Conservation (phyloP, 2,797 vertebrate genomes). For the Graptemys geographica region DNA sequence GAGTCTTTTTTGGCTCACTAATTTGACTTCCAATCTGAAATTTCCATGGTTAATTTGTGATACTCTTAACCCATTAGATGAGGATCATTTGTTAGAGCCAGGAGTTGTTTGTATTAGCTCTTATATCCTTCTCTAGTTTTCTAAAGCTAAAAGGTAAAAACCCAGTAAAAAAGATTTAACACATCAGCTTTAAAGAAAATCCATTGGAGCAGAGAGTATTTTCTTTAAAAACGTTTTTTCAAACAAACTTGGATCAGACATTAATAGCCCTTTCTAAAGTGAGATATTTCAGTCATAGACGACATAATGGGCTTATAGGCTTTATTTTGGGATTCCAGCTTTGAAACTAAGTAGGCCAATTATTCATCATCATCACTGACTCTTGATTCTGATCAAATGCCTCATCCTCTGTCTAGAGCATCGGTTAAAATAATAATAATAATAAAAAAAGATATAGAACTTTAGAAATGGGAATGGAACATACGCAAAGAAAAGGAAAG, state of each 20-base stretch:
- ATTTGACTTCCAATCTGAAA: neutral
- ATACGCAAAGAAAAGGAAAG: neutral
- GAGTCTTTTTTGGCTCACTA: conserved; percentile 6
- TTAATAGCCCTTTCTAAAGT: neutral
- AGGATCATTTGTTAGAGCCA: neutral
- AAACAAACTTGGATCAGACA: neutral
- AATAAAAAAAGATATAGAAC: too few species aligned
- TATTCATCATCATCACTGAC: neutral
- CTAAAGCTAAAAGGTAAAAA: neutral
- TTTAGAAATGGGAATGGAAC: too few species aligned
- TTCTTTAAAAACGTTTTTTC: neutral
- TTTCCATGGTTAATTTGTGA: neutral
- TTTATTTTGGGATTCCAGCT: neutral
- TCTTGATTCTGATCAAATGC: neutral
- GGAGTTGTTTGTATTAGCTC: neutral
- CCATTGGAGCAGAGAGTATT: neutral
- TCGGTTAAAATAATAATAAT: too few species aligned
- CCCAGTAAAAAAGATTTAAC: neutral
- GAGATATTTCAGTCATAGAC: neutral
- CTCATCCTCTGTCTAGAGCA: neutral
- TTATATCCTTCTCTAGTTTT: neutral
- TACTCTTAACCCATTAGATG: neutral
- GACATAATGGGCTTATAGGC: neutral
- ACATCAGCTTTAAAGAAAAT: neutral
- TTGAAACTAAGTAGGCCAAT: neutral